Percentiles rank a stretch among this genome's conserved stretches.
These are phyloP conservation scores for Drosophila melanica DNA, from an alignment of 1,140 invertebrate species.

Conservation along the genomic window DNA sequence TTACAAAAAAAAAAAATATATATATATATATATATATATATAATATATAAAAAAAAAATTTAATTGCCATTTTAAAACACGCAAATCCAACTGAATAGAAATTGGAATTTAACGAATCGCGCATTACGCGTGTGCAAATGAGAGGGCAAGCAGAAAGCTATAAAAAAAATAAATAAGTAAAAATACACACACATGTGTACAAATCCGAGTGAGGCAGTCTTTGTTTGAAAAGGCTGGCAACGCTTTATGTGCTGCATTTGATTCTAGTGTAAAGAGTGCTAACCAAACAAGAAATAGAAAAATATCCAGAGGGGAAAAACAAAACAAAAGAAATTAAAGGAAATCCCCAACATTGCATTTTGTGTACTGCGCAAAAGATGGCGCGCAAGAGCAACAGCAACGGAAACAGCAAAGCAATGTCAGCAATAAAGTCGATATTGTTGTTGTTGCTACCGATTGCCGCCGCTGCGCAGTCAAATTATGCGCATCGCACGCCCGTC, in stretches of 20 bases:
- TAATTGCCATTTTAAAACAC: slow-evolving; percentile 6
- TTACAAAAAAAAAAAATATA: too few species aligned
- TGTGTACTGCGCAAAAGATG: slow-evolving; percentile 17
- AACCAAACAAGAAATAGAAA: slow-evolving; percentile 7
- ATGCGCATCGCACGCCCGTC: slow-evolving; percentile 29
- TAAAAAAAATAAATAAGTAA: slow-evolving; percentile 19
- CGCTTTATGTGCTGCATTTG: slow-evolving; percentile 2
- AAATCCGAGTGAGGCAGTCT: slow-evolving; percentile 11
- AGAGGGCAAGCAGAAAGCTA: not conserved
- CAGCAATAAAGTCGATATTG: slow-evolving; percentile 14
- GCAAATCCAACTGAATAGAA: slow-evolving; percentile 10
- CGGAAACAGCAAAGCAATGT: slow-evolving; percentile 6
- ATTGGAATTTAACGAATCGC: slow-evolving; percentile 13
- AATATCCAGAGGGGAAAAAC: not conserved
- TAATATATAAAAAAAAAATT: slow-evolving; percentile 2
- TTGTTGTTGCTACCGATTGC: slow-evolving; percentile 4
- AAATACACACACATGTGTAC: slow-evolving; percentile 7
- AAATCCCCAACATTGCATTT: not conserved
- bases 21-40: too few species aligned
- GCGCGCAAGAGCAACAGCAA: slow-evolving; percentile 17
- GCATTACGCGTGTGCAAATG: slow-evolving; percentile 5
- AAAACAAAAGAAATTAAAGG: not conserved
- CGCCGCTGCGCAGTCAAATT: slow-evolving; percentile 8
- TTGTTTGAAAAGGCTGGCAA: slow-evolving; percentile 45
- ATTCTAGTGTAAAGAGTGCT: slow-evolving; percentile 9